Percentiles rank a stretch among this genome's conserved stretches.
These are phyloP conservation scores for Cirrhinus molitorella DNA, from an alignment of 2,797 vertebrate genomes.

Conservation along the genomic window DNA sequence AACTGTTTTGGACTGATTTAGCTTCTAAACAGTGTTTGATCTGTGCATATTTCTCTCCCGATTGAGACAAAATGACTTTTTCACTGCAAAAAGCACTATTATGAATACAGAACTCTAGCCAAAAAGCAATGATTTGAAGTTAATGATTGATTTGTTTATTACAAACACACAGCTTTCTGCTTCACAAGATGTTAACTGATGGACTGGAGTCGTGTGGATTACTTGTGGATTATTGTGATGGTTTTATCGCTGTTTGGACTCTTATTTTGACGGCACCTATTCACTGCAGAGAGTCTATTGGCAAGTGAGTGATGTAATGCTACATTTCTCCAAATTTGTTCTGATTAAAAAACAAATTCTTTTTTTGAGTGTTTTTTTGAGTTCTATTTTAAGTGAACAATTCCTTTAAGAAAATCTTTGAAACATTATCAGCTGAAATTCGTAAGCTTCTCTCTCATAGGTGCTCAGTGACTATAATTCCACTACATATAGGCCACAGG, in stretches of 20 bases:
- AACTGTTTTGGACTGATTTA: not conserved
- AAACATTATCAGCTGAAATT: not conserved
- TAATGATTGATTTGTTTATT: not conserved
- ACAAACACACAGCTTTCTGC: not conserved
- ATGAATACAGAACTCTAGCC: not conserved
- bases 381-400: not conserved
- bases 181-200: not conserved
- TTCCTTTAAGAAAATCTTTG: not conserved
- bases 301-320: not conserved
- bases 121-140: not conserved
- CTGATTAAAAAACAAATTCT: not conserved
- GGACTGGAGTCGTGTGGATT: not conserved
- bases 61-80: not conserved
- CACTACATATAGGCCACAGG: conserved; percentile 4
- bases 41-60: not conserved
- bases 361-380: no score
- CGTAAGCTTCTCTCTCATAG: not conserved
- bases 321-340: not conserved
- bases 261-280: not conserved
- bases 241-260: not conserved
- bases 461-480: conserved; percentile 4
- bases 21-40: not conserved
- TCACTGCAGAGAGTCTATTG: not conserved
- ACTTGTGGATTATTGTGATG: not conserved
- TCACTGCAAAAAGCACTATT: not conserved